Conservation (phyloP, 1,140 invertebrate genomes). For the Atopsyche davidsoni region DNA sequence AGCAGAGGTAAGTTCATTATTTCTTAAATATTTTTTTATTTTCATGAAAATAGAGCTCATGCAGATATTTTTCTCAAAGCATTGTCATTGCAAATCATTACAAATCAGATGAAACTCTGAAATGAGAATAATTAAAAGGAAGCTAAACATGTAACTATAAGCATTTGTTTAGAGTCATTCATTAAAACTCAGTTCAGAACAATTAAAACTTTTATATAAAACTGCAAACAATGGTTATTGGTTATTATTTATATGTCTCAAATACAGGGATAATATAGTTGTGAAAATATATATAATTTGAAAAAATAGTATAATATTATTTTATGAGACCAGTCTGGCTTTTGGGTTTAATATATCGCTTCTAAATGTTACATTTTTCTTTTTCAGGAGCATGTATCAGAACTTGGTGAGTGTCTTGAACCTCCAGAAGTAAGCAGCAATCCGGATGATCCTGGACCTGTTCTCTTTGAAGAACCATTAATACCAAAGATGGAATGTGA, state of each 20-base stretch:
- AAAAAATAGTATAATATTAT: not conserved
- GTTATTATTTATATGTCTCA: no score
- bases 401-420: slow-evolving; percentile 3
- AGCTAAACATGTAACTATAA: not conserved
- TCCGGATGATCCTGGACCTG: not conserved
- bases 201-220: no score
- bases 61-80: no score
- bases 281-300: not conserved
- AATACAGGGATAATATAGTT: no score
- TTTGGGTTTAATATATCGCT: not conserved
- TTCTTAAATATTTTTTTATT: slow-evolving; percentile 7
- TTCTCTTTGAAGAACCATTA: not conserved
- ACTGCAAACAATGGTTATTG: no score
- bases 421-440: not conserved
- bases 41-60: no score
- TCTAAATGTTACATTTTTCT: not conserved
- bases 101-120: no score
- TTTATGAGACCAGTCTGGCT: not conserved
- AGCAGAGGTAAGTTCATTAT: slow-evolving; percentile 34
- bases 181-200: no score
- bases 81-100: no score
- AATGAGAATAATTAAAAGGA: no score
- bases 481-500: not conserved
- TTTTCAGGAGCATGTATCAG: slow-evolving; percentile 5
- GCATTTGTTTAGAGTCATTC: not conserved